Conservation (phyloP, 2,888 invertebrate genomes). For the Hyles lineata region DNA sequence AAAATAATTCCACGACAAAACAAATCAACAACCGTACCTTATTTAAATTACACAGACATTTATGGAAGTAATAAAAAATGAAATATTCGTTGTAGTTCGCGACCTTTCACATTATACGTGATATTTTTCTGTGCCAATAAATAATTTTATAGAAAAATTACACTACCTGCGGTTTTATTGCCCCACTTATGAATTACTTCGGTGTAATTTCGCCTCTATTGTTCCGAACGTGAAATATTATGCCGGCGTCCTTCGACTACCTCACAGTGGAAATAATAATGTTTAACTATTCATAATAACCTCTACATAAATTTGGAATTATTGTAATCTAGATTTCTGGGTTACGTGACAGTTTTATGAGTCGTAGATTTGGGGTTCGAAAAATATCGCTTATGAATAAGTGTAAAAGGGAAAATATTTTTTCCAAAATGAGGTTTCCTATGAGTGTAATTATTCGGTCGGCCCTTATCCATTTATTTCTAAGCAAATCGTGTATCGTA, state of each 20-base stretch:
- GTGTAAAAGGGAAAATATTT: too few species aligned
- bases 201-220: conserved; percentile 17
- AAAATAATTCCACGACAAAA: neutral
- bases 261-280: conserved; percentile 3
- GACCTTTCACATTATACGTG: conserved; percentile 28
- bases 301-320: neutral
- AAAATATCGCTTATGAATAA: neutral
- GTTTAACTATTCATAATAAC: neutral
- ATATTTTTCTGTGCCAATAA: conserved; percentile 1
- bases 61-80: conserved; percentile 31
- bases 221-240: neutral
- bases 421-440: too few species aligned
- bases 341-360: neutral
- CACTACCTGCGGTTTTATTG: conserved; percentile 13
- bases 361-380: neutral
- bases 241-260: neutral
- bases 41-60: conserved; percentile 23
- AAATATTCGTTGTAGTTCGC: conserved; percentile 30
- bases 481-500: too few species aligned
- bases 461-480: too few species aligned
- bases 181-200: conserved; percentile 20
- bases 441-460: too few species aligned
- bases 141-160: conserved; percentile 8
- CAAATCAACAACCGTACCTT: neutral
- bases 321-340: neutral